phyloP scores from a whole-genome alignment of 2,888 invertebrate species.

The Eurytoma adleriae region DNA sequence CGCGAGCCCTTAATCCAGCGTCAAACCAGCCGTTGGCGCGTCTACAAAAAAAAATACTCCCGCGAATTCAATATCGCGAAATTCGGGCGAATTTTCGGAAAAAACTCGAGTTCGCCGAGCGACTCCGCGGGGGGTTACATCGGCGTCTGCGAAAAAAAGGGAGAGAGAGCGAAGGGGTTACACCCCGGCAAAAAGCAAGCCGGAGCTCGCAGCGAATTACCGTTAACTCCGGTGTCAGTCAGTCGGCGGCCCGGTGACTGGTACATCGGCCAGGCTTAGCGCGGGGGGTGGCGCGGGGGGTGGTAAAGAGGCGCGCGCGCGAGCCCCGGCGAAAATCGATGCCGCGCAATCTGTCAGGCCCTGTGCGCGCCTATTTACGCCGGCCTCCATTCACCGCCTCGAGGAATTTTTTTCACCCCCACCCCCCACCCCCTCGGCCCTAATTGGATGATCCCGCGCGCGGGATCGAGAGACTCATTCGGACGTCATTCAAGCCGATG shows the following conservation, averaged over 20 bases:
- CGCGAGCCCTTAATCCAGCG: too few relatives aligned
- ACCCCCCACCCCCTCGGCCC: slow-evolving; percentile 2
- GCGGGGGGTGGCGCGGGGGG: not conserved
- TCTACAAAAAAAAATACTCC: too few relatives aligned
- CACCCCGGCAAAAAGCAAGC: not conserved
- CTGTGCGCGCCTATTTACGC: slow-evolving; percentile 30
- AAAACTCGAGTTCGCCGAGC: not conserved
- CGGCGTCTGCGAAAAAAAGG: not conserved
- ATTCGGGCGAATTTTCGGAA: not conserved
- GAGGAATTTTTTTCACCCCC: slow-evolving; percentile 6
- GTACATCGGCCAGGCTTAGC: slow-evolving; percentile 15
- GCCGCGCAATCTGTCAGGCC: slow-evolving; percentile 45
- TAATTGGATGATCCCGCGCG: slow-evolving; percentile 49
- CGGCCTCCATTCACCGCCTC: not conserved
- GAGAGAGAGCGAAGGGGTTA: not conserved
- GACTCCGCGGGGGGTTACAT: not conserved
- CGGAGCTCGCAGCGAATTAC: slow-evolving; percentile 37
- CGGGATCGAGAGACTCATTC: slow-evolving; percentile 35
- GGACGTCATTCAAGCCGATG: slow-evolving; percentile 44
- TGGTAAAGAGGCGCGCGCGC: not conserved
- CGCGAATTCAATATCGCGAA: too few relatives aligned
- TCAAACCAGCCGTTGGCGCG: too few relatives aligned
- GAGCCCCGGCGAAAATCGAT: slow-evolving; percentile 41
- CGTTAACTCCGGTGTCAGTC: slow-evolving; percentile 48
- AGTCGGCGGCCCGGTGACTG: slow-evolving; percentile 31